These are phyloP conservation scores for Chaetophractus vellerosus DNA, from an alignment of 2,797 vertebrate genomes.

Conservation along the genomic window DNA sequence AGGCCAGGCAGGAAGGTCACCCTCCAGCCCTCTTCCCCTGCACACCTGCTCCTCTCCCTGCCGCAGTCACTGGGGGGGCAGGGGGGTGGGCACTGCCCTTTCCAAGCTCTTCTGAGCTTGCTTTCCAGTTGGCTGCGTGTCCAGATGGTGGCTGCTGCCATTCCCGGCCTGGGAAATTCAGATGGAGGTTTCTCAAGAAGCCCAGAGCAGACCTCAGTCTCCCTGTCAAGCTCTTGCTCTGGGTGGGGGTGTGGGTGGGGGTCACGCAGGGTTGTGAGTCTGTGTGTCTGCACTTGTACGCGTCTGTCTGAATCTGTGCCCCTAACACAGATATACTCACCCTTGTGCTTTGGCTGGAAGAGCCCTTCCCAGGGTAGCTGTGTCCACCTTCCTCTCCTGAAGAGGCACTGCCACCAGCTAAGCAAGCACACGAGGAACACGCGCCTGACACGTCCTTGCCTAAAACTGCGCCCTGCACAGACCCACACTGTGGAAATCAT, in stretches of 20 bases:
- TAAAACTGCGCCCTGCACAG: background rate
- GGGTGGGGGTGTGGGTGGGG: background rate
- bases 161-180: background rate
- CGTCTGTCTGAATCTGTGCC: background rate
- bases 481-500: accelerated
- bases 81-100: no score
- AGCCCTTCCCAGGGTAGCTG: background rate
- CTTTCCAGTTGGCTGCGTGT: background rate
- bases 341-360: background rate
- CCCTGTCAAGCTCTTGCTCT: background rate
- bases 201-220: background rate
- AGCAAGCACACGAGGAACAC: background rate
- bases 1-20: slow-evolving; percentile 54
- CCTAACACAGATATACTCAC: background rate
- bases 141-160: background rate
- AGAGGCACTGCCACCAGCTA: background rate
- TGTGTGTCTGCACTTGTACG: accelerated
- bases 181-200: background rate
- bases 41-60: background rate
- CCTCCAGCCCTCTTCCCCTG: slow-evolving; percentile 2
- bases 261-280: background rate
- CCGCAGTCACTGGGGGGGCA: background rate
- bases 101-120: background rate
- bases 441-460: background rate
- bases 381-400: background rate